Conservation (phyloP, 2,888 invertebrate species). For the Aphodius sticticus region DNA sequence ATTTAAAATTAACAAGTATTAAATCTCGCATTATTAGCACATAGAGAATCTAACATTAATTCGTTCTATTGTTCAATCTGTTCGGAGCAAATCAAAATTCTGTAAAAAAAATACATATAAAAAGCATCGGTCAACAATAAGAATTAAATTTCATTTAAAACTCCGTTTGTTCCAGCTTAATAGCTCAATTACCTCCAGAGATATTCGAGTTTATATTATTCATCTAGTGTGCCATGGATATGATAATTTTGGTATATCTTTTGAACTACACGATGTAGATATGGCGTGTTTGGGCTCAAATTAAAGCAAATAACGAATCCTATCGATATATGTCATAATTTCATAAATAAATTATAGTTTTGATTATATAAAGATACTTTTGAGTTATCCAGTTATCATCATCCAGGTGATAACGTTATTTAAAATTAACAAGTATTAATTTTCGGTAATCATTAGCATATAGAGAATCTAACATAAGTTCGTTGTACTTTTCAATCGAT, state of each 20-base stretch:
- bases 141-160: neutral
- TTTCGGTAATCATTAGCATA: too few relatives aligned
- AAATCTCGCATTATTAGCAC: too few relatives aligned
- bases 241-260: neutral
- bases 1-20: too few relatives aligned
- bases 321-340: neutral
- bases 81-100: too few relatives aligned
- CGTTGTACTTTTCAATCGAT: neutral
- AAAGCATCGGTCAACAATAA: too few relatives aligned
- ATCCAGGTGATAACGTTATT: too few relatives aligned
- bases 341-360: neutral
- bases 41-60: too few relatives aligned
- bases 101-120: too few relatives aligned
- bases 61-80: too few relatives aligned
- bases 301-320: neutral
- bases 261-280: neutral
- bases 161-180: neutral
- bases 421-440: too few relatives aligned
- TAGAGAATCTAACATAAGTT: neutral
- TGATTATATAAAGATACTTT: neutral
- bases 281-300: neutral
- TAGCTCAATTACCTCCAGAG: neutral
- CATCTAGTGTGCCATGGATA: neutral
- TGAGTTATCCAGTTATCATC: too few relatives aligned
- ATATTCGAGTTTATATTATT: neutral